Conservation (phyloP, 2,797 vertebrate species). For the Syncerus caffer region DNA sequence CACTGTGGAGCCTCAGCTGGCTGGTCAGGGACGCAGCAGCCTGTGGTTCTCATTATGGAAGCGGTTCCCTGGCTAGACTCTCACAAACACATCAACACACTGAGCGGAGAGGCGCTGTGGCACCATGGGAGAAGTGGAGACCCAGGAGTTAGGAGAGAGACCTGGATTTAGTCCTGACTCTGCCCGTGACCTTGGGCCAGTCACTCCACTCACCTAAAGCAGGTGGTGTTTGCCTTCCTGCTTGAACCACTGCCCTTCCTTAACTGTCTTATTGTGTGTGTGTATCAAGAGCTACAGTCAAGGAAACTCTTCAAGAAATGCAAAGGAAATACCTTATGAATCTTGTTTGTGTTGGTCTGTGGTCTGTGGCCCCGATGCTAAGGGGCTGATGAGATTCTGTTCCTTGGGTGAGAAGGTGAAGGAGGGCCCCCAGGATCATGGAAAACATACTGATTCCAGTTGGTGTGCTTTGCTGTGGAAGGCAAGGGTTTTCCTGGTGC, state of each 20-base stretch:
- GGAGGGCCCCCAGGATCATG: background rate
- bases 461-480: background rate
- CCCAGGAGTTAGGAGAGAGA: background rate
- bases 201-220: background rate
- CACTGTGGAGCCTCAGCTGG: accelerated
- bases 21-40: background rate
- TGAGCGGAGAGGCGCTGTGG: background rate
- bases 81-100: background rate
- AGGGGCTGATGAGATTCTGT: background rate
- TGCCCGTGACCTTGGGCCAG: background rate
- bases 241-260: background rate
- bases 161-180: background rate
- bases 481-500: background rate
- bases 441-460: background rate
- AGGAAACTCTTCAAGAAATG: background rate
- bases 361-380: background rate
- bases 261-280: background rate
- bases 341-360: background rate
- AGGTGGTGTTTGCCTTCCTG: background rate
- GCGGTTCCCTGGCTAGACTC: background rate
- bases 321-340: background rate
- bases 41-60: background rate
- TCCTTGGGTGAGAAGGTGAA: background rate
- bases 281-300: background rate
- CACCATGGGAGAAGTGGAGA: background rate